Evolutionary conservation across 2,797 vertebrate species (phyloP), one percentile per base, ranked within the genome.

Genomic region (Oreonectes daqikongensis): DNA sequence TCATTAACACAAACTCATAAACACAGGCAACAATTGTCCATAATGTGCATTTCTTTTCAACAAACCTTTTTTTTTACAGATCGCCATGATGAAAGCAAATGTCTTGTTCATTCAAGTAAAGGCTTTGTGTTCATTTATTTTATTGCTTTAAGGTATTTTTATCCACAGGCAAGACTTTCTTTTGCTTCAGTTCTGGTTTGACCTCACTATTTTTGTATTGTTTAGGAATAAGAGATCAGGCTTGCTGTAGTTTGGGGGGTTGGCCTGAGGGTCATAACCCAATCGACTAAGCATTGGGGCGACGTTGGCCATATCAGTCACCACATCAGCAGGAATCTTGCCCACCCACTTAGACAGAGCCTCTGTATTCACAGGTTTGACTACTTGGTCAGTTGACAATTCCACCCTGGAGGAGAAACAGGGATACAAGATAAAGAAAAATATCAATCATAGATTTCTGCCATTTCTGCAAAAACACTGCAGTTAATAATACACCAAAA

Each of bases 341-440:
- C 97, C 95, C 0, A 95, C 95, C 97, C 97, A 99, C 32, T 95
- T 96, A n/a, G 93, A 93, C 32, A 99, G 88, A 0, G 97, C 97
- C 6, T 98, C 95, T 20, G 94, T 91, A 90, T 99, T 99, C 83
- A 99, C 97, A 0, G 97, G 97, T 86, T 96, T 97, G 93, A 99
- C 94, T 76, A 98, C 97, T 89, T 99, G 97, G 90, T 99, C 97
- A 0, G 97, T 97, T 0, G 97, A 99, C 65, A 96, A 92, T 80
- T 99, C 97, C 1, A 96, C 96, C 89, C 97, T 99, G 85, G 35
- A 81, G 26, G 9, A 40, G 3, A 81, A 38, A 80, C 0, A 74
- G 1, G 2, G n/a, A 72, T 7, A 53, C 60, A 44, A 46, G 48
- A 35, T 17, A 46, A 75, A 12, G 42, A 9, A 63, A 7, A 1